Evolutionary conservation across 2,797 vertebrate genomes (phyloP).

Genomic region (Molossus alvarezi): DNA sequence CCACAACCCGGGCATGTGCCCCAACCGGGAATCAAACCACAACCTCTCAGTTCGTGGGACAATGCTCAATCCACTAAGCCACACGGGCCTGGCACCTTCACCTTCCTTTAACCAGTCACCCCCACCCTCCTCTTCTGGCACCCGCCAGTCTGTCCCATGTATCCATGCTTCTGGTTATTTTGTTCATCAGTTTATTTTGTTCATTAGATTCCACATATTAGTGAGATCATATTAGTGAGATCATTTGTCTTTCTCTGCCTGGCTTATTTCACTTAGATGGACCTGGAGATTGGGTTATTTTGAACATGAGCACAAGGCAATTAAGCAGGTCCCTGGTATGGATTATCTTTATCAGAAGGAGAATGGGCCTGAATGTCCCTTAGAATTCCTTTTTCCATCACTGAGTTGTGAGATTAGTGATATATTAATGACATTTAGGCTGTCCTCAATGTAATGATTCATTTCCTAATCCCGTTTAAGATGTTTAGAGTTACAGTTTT

Average conservation of each 20-base stretch:
- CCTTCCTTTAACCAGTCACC: background rate
- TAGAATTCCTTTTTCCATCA: background rate
- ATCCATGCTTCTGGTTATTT: background rate
- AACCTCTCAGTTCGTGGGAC: no score
- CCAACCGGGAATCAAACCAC: no score
- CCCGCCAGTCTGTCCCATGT: background rate
- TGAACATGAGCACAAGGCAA: slow-evolving; percentile 20
- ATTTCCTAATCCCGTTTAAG: slow-evolving; percentile 60
- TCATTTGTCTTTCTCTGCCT: background rate
- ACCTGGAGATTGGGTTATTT: background rate
- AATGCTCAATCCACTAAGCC: no score
- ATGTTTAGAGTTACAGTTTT: slow-evolving; percentile 30
- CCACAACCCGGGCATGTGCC: no score
- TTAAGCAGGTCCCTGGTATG: background rate
- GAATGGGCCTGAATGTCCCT: background rate
- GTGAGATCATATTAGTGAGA: background rate
- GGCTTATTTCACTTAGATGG: background rate
- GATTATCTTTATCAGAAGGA: slow-evolving; percentile 25
- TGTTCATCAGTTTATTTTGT: background rate
- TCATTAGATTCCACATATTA: background rate
- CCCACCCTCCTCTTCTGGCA: background rate
- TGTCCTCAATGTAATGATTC: slow-evolving; percentile 7
- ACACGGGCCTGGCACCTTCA: background rate
- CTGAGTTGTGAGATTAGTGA: slow-evolving; percentile 45
- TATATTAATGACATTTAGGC: slow-evolving; percentile 12